Evolutionary conservation across 2,113 vertebrate species (phyloP).

Genomic region (Vicugna pacos): DNA sequence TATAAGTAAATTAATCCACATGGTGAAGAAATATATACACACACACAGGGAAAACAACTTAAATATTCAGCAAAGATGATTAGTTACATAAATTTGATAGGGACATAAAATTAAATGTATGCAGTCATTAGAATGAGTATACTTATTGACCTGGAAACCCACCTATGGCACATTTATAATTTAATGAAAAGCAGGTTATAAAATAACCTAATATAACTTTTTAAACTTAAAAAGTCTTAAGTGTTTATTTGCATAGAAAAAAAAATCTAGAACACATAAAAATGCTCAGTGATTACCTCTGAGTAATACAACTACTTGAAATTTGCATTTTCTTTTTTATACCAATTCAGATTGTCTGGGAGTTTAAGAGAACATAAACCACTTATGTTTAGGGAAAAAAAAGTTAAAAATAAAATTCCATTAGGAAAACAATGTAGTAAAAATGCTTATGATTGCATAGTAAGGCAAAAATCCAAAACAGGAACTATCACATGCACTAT

Average conservation of each 20-base stretch:
- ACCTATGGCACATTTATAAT: conserved; percentile 27
- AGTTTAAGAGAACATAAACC: conserved; percentile 5
- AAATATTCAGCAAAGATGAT: neutral
- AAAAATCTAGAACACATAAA: neutral
- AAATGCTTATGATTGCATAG: neutral
- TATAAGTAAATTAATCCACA: conserved; percentile 59
- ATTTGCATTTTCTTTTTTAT: conserved; percentile 10
- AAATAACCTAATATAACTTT: conserved; percentile 28
- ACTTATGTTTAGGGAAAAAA: conserved; percentile 26
- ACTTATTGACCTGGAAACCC: neutral
- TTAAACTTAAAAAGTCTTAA: neutral
- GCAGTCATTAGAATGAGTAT: neutral
- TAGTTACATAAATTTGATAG: conserved; percentile 35
- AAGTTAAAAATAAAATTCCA: neutral
- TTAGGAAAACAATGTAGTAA: conserved; percentile 31
- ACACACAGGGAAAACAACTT: neutral
- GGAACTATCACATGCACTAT: neutral
- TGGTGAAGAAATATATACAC: neutral
- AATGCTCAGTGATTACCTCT: neutral
- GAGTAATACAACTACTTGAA: neutral
- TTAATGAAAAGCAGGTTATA: conserved; percentile 18
- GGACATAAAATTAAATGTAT: conserved; percentile 23
- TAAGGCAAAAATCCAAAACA: conserved; percentile 58
- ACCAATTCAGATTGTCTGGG: neutral
- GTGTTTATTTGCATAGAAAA: conserved; percentile 24